Percentiles rank a stretch among this genome's conserved stretches.
Conservation (phyloP, 2,113 vertebrate species). For the Scomber japonicus region DNA sequence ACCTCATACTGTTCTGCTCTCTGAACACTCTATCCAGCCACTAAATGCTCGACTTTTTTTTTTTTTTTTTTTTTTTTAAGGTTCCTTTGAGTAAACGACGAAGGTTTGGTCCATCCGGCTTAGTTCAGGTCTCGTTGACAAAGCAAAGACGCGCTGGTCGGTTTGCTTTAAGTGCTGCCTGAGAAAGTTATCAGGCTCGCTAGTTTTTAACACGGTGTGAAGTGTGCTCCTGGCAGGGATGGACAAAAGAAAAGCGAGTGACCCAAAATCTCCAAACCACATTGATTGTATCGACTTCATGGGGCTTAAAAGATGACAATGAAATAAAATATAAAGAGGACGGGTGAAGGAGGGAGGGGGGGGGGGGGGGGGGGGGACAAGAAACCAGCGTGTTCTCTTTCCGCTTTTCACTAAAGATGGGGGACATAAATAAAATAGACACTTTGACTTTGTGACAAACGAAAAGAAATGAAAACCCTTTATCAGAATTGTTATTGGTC, state of each 20-base stretch:
- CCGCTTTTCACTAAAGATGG: slow-evolving; percentile 12
- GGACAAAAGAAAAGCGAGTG: not conserved
- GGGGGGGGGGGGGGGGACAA: not conserved
- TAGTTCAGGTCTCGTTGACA: slow-evolving; percentile 29
- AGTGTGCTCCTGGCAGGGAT: not conserved
- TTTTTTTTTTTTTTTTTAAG: slow-evolving; percentile 1
- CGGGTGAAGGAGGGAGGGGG: not conserved
- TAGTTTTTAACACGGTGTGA: slow-evolving; percentile 11
- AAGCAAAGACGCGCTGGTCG: slow-evolving; percentile 10
- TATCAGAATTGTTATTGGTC: slow-evolving; percentile 8
- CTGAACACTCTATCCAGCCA: slow-evolving; percentile 31
- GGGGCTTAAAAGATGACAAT: slow-evolving; percentile 17
- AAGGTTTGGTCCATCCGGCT: slow-evolving; percentile 73
- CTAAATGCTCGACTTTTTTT: not conserved
- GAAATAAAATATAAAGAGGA: not conserved
- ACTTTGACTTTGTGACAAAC: not conserved
- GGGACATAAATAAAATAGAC: slow-evolving; percentile 35
- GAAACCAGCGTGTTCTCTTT: slow-evolving; percentile 1
- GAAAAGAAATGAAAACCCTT: slow-evolving; percentile 2
- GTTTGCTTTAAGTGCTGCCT: slow-evolving; percentile 42
- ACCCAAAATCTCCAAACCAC: not conserved
- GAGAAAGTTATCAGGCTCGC: slow-evolving; percentile 50
- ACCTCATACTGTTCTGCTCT: slow-evolving; percentile 30
- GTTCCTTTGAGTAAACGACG: slow-evolving; percentile 47
- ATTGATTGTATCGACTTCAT: slow-evolving; percentile 27